These are phyloP conservation scores for Drosophila subpulchrella DNA, from an alignment of 1,140 invertebrate genomes.

Conservation along the genomic window DNA sequence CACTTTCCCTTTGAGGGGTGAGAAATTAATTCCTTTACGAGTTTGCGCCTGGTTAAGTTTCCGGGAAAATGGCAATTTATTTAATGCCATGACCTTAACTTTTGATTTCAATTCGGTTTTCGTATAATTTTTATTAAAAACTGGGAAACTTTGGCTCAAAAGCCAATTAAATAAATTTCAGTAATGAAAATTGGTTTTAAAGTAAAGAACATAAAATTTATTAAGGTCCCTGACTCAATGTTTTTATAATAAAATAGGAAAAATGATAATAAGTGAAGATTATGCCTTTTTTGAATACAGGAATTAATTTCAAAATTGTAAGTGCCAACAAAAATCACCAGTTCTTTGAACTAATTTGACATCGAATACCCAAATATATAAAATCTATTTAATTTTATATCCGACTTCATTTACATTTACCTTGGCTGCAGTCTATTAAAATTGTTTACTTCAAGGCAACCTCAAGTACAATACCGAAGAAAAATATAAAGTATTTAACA, in stretches of 20 bases:
- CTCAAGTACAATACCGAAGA: slow-evolving; percentile 13
- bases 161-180: slow-evolving; percentile 50
- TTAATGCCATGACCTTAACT: slow-evolving; percentile 50
- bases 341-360: too few relatives aligned
- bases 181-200: slow-evolving; percentile 2
- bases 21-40: slow-evolving; percentile 61
- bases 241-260: too few relatives aligned
- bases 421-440: background rate
- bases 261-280: too few relatives aligned
- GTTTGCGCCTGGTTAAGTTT: slow-evolving; percentile 46
- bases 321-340: too few relatives aligned
- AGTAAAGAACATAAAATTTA: background rate
- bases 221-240: too few relatives aligned
- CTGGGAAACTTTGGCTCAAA: slow-evolving; percentile 25
- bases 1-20: background rate
- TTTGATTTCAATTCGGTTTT: slow-evolving; percentile 48
- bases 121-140: slow-evolving; percentile 42
- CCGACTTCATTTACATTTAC: slow-evolving; percentile 18
- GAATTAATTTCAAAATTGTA: too few relatives aligned
- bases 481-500: slow-evolving; percentile 72
- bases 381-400: background rate
- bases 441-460: slow-evolving; percentile 18
- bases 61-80: slow-evolving; percentile 49
- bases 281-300: too few relatives aligned
- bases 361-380: background rate